phyloP scores from a whole-genome alignment of 2,797 vertebrate genomes.

The Limnodromus scolopaceus region DNA sequence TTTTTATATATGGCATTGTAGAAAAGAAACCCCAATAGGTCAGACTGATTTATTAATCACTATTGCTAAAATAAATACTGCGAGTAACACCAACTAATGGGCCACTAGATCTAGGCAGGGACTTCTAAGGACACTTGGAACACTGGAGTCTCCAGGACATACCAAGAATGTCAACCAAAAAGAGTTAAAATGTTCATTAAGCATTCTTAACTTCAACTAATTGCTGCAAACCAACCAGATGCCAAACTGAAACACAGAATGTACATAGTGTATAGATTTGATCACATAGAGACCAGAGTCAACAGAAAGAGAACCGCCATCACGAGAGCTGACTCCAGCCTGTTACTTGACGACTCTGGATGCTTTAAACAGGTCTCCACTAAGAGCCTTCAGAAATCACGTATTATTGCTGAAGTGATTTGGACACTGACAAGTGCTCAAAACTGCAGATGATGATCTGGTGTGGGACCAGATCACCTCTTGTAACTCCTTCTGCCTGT shows the following conservation, averaged over 20 bases:
- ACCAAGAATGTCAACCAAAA: background rate
- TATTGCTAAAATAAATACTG: slow-evolving; percentile 12
- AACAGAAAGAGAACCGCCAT: background rate
- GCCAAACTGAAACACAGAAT: background rate
- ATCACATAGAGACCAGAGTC: background rate
- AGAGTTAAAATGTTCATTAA: background rate
- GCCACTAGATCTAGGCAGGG: background rate
- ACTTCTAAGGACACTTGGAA: background rate
- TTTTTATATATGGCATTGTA: background rate
- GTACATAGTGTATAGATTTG: background rate
- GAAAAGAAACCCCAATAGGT: slow-evolving; percentile 19
- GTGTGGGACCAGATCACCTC: slow-evolving; percentile 30
- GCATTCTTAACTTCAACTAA: background rate
- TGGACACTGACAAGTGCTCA: slow-evolving; percentile 4
- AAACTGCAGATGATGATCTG: background rate
- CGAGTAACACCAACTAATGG: background rate
- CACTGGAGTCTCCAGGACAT: background rate
- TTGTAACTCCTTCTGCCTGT: background rate
- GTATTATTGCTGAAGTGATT: background rate
- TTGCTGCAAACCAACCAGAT: background rate
- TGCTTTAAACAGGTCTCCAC: background rate
- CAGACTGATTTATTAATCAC: slow-evolving; percentile 8
- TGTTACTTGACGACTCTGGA: background rate
- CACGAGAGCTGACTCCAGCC: background rate
- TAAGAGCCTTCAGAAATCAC: slow-evolving; percentile 41